Evolutionary conservation across 2,888 invertebrate species (phyloP), one percentile per base, ranked within the genome.

Genomic region (Scaptomyza polygonia): DNA sequence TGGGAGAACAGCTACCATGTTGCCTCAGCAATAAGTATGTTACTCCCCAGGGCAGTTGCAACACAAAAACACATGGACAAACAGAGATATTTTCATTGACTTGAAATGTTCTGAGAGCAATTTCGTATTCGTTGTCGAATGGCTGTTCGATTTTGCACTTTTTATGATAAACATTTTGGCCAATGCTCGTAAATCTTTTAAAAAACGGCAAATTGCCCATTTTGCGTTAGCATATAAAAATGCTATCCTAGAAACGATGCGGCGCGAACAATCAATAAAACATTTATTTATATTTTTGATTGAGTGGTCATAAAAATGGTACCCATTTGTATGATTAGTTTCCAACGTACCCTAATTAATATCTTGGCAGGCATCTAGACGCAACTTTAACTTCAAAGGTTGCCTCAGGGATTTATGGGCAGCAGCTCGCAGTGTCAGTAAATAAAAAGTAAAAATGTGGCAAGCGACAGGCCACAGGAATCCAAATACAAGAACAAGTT

Each of bases 131-230:
- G 14, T 34, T 14, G 39, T 11, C 42, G 55, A 42, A 49, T 44
- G 40, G 34, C 43, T 42, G 59, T 55, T 55, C 44, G 47, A 56
- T 67, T 69, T 61, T 58, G 72, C 66, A 56, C 75, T 77, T 75
- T 85, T 81, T 82, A 81, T 82, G 79, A 68, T 73, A 62, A 55
- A 66, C 73, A 75, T 59, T 63, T 55, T 45, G 59, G 63, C 65
- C 55, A 51, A 57, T 57, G 65, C 72, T 81, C 81, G 86, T 81
- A 85, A 79, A 85, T 85, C 86, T 81, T 75, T 79, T 66, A 64
- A 65, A 62, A 62, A 79, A 62, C 72, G 79, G 71, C 77, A 69
- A 84, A 84, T 79, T 77, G 77, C 55, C 79, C 79, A 79, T 84
- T 77, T 73, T 72, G 57, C 30, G 61, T 64, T 52, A 48, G 52